A percentile compares a stretch with the other conserved stretches of the same genome.
Evolutionary conservation across 2,113 vertebrate species (phyloP).

Genomic region (Neogobius melanostomus): DNA sequence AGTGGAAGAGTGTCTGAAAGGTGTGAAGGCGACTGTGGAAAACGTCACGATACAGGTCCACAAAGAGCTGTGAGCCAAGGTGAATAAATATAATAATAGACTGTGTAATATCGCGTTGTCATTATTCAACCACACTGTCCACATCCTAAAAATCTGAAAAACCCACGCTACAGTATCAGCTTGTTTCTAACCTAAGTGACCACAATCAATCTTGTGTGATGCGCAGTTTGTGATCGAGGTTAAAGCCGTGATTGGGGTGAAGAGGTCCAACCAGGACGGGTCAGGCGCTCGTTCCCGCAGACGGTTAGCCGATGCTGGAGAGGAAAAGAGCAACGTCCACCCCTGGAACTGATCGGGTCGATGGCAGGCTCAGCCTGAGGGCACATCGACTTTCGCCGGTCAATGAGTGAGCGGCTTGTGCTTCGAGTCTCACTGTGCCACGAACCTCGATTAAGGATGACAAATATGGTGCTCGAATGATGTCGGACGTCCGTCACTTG

Average conservation of each 20-base stretch:
- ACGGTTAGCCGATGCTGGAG: background rate
- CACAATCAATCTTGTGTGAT: conserved; percentile 1
- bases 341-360: conserved; percentile 51
- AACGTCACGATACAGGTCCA: no score
- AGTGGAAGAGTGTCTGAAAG: no score
- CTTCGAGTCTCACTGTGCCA: conserved; percentile 26
- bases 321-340: conserved; percentile 28
- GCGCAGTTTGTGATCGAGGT: conserved; percentile 2
- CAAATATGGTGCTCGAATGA: conserved; percentile 42
- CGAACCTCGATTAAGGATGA: conserved; percentile 19
- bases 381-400: conserved; percentile 52
- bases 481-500: conserved; percentile 49
- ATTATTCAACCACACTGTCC: no score
- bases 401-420: conserved; percentile 39
- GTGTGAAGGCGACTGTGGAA: no score
- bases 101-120: no score
- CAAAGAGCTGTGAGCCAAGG: no score
- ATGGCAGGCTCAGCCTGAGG: conserved; percentile 60
- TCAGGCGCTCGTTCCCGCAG: no score
- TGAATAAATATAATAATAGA: no score
- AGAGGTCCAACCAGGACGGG: no score
- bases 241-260: conserved; percentile 7
- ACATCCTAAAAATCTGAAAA: no score
- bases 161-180: no score
- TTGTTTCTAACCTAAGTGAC: conserved; percentile 8